A percentile compares a stretch with the other conserved stretches of the same genome.
Evolutionary conservation across 2,888 invertebrate species (phyloP).

Genomic region (Rhogogaster chlorosoma): DNA sequence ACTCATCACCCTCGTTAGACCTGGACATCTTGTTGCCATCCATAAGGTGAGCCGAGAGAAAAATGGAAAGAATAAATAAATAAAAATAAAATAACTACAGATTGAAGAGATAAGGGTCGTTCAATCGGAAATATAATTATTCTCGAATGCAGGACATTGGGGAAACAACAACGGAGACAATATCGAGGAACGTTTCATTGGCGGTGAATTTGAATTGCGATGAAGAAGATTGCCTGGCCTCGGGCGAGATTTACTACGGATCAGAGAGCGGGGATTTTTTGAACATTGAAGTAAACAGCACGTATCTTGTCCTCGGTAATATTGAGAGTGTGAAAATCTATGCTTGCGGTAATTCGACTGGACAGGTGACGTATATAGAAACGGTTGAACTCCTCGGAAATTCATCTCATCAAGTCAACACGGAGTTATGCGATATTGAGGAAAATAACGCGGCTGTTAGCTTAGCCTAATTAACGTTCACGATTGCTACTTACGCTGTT

Average conservation of each 20-base stretch:
- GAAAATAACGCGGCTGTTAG: conserved; percentile 8
- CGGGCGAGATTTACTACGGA: conserved; percentile 63
- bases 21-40: conserved; percentile 61
- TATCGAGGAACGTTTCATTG: conserved; percentile 57
- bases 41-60: conserved; percentile 58
- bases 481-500: neutral
- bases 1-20: conserved; percentile 59
- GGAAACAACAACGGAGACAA: conserved; percentile 56
- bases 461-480: neutral
- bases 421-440: conserved; percentile 51
- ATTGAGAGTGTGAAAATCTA: conserved; percentile 34
- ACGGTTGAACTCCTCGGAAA: conserved; percentile 56
- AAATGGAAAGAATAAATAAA: neutral
- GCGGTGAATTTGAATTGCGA: conserved; percentile 58
- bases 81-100: neutral
- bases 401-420: conserved; percentile 22
- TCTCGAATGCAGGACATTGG: conserved; percentile 49
- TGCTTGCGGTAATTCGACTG: conserved; percentile 46
- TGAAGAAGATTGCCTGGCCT: conserved; percentile 53
- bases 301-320: conserved; percentile 53
- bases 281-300: conserved; percentile 42
- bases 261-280: conserved; percentile 52
- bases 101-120: neutral
- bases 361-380: conserved; percentile 53
- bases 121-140: neutral